Evolutionary conservation across 2,888 invertebrate genomes (phyloP).

Genomic region (Hirtodrosophila confusa): DNA sequence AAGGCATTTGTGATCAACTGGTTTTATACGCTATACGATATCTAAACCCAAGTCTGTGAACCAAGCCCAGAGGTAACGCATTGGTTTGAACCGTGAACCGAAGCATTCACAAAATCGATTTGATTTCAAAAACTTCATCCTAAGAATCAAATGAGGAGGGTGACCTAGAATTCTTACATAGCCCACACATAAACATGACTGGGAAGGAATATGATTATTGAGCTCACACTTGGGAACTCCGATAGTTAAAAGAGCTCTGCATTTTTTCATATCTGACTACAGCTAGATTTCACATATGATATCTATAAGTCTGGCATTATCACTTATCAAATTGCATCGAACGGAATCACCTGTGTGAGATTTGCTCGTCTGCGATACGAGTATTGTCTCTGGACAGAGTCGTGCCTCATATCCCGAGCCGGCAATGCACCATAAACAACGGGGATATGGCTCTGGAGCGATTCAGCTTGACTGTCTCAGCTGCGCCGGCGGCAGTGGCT

Average conservation of each 20-base stretch:
- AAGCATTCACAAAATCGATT: too few species aligned
- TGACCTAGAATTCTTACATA: too few species aligned
- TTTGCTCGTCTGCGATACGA: slow-evolving; percentile 12
- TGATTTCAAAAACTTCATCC: too few species aligned
- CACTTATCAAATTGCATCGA: slow-evolving; percentile 19
- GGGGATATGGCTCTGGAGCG: slow-evolving; percentile 43
- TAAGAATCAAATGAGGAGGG: too few species aligned
- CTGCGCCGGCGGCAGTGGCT: slow-evolving; percentile 66
- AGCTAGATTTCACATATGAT: slow-evolving; percentile 42
- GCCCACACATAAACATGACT: too few species aligned
- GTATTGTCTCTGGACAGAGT: slow-evolving; percentile 29
- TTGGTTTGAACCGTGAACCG: too few species aligned
- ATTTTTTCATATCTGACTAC: slow-evolving; percentile 10
- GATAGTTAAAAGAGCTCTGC: background rate
- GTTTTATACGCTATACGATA: too few species aligned
- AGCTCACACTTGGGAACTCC: too few species aligned
- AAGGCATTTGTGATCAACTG: too few species aligned
- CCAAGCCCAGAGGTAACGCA: too few species aligned
- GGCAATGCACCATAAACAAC: slow-evolving; percentile 69
- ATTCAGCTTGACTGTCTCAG: slow-evolving; percentile 18
- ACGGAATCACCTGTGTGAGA: slow-evolving; percentile 32
- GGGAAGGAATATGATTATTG: too few species aligned
- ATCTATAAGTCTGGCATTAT: slow-evolving; percentile 23
- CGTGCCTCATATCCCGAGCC: slow-evolving; percentile 55
- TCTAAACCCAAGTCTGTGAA: too few species aligned